Base-by-base conservation (phyloP, 1,140 invertebrate genomes). In the Coenobita brevimanus region DNA sequence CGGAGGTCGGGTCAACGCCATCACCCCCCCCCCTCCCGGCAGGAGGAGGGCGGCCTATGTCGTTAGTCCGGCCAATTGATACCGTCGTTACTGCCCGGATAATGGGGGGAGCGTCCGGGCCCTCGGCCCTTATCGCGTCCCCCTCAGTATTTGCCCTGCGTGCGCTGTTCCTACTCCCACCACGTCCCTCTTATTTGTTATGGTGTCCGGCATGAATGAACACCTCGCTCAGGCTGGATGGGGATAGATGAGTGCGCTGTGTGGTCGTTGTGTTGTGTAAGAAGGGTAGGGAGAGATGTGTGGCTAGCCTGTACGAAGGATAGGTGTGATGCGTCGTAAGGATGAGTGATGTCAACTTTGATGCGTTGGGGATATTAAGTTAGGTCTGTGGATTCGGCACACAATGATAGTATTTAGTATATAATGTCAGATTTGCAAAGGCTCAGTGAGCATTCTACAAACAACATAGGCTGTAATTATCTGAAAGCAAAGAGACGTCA, bases 61-160 rank as follows among this genome's bases (percentile, higher is more conserved):
- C 79, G 79, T 82, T 82, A 67, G 79, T 24, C 64, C 36, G 64
- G 64, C 43, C 80, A 82, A 71, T 82, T 64, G 36, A 82, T 82
- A 33, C 80, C 62, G 57, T 71, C 80, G 80, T 82, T 82, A 82
- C 62, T 71, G 80, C 24, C 67, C 38, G 36, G 64, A 60, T 82
- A 82, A 82, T 67, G 64, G 64, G 33, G 71, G 73, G 30, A 27
- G 67, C 38, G 27, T 62, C 62, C 30, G 41, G 24, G 30, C 62
- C 60, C 80, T 15, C 33, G 38, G 30, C 46, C 46, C 80, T 82
- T 82, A 82, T 82, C 80, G 64, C 38, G 46, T 15, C 41, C 62
- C 33, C 80, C 64, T 82, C 80, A 82, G 80, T 82, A 71, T 82
- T 82, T 82, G 80, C 79, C 79, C 38, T 41, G 30, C 38, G 76